These are phyloP conservation scores for Argyrosomus japonicus DNA, from an alignment of 2,113 vertebrate genomes.

Conservation along the genomic window DNA sequence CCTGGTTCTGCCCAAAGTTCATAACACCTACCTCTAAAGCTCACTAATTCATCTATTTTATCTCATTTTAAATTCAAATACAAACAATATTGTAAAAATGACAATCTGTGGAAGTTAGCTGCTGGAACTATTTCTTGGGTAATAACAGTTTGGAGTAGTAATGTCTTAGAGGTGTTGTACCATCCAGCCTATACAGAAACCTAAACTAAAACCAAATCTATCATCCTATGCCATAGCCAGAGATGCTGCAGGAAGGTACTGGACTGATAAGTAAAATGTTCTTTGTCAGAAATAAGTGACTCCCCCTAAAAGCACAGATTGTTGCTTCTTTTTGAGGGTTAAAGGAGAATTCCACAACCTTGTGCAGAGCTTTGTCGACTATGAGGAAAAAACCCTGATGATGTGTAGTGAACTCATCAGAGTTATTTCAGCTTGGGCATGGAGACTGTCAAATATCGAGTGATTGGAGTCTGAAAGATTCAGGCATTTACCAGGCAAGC, in stretches of 20 bases:
- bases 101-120: not conserved
- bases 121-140: not conserved
- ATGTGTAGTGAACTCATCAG: conserved; percentile 9
- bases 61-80: not conserved
- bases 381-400: not conserved
- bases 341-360: no score
- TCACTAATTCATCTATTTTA: not conserved
- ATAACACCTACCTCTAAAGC: not conserved
- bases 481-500: not conserved
- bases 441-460: not conserved
- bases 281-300: not conserved
- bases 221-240: not conserved
- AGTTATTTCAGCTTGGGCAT: not conserved
- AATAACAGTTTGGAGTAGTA: not conserved
- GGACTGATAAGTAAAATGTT: no score
- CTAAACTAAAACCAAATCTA: not conserved
- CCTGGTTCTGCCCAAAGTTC: not conserved
- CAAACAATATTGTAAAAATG: not conserved
- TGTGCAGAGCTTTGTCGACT: not conserved
- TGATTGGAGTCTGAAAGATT: not conserved
- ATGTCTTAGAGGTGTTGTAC: not conserved
- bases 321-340: not conserved
- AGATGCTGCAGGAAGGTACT: not conserved
- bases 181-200: not conserved
- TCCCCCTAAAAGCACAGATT: no score